Conservation (phyloP, 2,888 invertebrate species). For the Meiosimyza decipiens region DNA sequence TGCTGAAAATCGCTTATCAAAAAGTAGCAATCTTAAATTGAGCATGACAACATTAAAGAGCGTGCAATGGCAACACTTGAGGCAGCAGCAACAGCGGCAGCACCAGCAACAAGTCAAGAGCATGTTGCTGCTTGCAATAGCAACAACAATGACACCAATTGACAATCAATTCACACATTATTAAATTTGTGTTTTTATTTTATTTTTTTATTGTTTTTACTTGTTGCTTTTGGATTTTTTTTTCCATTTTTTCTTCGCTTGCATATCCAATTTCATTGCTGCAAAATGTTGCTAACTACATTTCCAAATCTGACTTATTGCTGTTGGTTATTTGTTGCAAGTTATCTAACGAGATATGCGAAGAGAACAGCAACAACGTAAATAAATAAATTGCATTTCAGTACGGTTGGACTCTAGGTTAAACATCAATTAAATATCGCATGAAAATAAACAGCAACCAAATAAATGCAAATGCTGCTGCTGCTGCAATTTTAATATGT, state of each 20-base stretch:
- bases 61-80: not conserved
- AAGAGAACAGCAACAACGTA: not conserved
- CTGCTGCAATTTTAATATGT: too few relatives aligned
- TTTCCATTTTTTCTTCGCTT: too few relatives aligned
- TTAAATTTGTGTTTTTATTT: not conserved
- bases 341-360: not conserved
- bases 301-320: slow-evolving; percentile 13
- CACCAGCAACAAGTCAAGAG: slow-evolving; percentile 29
- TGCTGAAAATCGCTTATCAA: not conserved
- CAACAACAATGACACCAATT: slow-evolving; percentile 41
- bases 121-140: slow-evolving; percentile 1
- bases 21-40: not conserved
- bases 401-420: slow-evolving; percentile 23
- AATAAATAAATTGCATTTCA: not conserved
- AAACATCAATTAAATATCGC: slow-evolving; percentile 32
- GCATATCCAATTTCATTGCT: slow-evolving; percentile 12
- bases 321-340: slow-evolving; percentile 7
- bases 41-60: not conserved
- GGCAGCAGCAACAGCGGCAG: not conserved
- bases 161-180: slow-evolving; percentile 49
- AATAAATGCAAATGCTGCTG: too few relatives aligned
- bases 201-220: too few relatives aligned
- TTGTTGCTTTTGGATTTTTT: not conserved
- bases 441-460: too few relatives aligned
- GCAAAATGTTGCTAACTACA: not conserved